Evolutionary conservation across 2,113 vertebrate genomes (phyloP).

Genomic region (Cettia cetti): DNA sequence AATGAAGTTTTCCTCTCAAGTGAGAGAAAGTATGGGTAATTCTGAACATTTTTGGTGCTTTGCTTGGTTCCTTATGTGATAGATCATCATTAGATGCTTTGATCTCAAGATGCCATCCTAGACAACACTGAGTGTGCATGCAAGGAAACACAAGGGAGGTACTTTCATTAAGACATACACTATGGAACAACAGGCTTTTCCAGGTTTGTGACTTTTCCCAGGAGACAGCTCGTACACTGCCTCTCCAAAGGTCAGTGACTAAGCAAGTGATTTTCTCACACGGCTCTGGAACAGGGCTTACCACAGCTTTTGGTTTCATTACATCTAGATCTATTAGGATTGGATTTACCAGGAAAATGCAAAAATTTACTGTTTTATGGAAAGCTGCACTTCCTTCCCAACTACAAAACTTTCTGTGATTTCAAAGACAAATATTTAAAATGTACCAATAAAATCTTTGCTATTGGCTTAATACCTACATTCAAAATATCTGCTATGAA

Average conservation of each 20-base stretch:
- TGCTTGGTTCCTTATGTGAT: not conserved
- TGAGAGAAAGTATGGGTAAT: not conserved
- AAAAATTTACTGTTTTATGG: not conserved
- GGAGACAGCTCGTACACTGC: not conserved
- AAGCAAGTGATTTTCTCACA: not conserved
- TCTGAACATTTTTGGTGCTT: not conserved
- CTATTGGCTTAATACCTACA: not conserved
- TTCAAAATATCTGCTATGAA: not conserved
- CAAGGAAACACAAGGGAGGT: not conserved
- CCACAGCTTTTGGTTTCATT: not conserved
- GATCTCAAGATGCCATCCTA: not conserved
- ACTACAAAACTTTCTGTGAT: not conserved
- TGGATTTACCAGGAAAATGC: not conserved
- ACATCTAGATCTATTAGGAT: not conserved
- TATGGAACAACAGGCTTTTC: not conserved
- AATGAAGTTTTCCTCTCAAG: rapidly evolving
- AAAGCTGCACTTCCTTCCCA: not conserved
- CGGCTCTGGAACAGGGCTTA: not conserved
- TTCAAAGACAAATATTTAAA: not conserved
- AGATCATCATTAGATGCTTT: not conserved
- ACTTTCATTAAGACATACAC: not conserved
- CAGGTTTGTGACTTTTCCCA: not conserved
- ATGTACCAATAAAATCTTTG: not conserved
- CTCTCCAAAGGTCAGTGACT: not conserved
- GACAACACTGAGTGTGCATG: not conserved